These are phyloP conservation scores for Prietella phreatophila DNA, from an alignment of 2,113 vertebrate species.

Conservation along the genomic window DNA sequence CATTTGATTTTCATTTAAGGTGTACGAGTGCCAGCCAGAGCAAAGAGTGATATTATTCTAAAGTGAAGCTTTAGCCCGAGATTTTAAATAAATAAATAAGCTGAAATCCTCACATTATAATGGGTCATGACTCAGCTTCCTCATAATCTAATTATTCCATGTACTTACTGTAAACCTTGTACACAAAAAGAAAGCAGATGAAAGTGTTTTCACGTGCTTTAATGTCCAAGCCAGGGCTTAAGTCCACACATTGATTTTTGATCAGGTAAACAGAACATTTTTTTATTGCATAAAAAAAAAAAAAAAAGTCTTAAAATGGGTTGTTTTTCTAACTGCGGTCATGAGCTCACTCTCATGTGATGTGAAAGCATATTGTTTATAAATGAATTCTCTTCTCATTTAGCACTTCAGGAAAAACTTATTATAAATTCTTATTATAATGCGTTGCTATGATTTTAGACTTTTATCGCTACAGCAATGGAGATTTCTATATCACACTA, in stretches of 20 bases:
- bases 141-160: background rate
- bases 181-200: background rate
- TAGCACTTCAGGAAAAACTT: background rate
- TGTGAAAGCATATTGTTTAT: constrained; percentile 18
- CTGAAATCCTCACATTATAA: background rate
- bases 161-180: constrained; percentile 8
- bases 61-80: background rate
- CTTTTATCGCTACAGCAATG: background rate
- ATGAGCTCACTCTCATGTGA: constrained; percentile 32
- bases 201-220: background rate
- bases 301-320: background rate
- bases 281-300: background rate
- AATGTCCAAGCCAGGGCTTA: background rate
- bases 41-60: background rate
- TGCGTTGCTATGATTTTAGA: background rate
- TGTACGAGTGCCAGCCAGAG: background rate
- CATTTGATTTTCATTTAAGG: background rate
- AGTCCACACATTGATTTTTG: background rate
- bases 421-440: too few relatives aligned
- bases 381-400: background rate
- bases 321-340: constrained; percentile 17
- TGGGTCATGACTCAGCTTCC: constrained; percentile 6
- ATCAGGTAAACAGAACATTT: background rate
- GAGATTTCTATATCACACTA: background rate
- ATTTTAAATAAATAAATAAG: background rate